Evolutionary conservation across 2,888 invertebrate genomes (phyloP), one percentile per base, ranked within the genome.

Genomic region (Deilephila porcellus): DNA sequence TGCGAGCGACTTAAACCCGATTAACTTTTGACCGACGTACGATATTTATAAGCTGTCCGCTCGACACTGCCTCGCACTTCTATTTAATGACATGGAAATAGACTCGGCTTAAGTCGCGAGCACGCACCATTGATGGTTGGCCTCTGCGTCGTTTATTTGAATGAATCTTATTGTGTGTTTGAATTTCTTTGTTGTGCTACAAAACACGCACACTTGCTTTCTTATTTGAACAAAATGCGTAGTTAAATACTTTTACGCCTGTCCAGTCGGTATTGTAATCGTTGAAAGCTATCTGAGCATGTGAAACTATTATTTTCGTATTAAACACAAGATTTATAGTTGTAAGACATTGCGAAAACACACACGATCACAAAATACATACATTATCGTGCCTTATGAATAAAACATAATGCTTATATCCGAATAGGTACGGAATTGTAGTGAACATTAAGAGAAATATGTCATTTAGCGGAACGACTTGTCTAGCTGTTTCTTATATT

Each of bases 1-100:
- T 92, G 88, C 90, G 90, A 90, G 89, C 86, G 93, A 91, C 93
- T 93, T 93, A 93, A 90, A 93, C 91, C 91, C 94, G 94, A 93
- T 94, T 94, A 93, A 94, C 94, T 91, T 94, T 94, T 94, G 94
- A 94, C 94, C 93, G 93, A 83, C 81, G 83, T 82, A 87, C 85
- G 85, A 90, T 93, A 94, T 94, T 94, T 93, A 94, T 93, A 94
- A 91, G 86, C 84, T 80, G 90, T 90, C 89, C 87, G 88, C 84
- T 86, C 88, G 86, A 86, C 88, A 86, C 85, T 84, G 82, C 74
- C 52, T 73, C 52, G 63, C 64, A 73, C 72, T 67, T 73, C 71
- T 70, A 71, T 72, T 74, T 93, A 93, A 93, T 93, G 90, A 92
- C 90, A 89, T 92, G 92, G 92, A 92, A 90, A 92, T 91, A 85